Evolutionary conservation across 2,113 vertebrate species (phyloP).

Genomic region (Sardina pilchardus): DNA sequence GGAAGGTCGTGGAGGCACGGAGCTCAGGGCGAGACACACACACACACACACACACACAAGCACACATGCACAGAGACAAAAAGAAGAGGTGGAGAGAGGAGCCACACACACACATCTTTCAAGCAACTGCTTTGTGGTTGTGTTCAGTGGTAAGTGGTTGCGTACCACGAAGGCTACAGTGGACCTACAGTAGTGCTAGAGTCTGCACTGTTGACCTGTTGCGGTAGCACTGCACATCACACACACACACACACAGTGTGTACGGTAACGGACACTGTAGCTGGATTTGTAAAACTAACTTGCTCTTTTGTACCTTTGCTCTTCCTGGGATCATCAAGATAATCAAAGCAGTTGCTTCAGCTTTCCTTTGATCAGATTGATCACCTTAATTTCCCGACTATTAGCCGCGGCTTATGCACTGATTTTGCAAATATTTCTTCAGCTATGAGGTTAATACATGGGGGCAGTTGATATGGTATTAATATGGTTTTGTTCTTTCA

Average conservation of each 20-base stretch:
- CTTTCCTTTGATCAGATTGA: background rate
- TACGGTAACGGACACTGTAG: background rate
- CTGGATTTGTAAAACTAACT: background rate
- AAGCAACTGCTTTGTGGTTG: background rate
- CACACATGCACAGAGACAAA: background rate
- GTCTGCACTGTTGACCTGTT: background rate
- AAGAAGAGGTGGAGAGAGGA: background rate
- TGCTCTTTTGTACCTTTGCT: background rate
- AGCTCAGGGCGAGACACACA: background rate
- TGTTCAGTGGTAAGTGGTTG: background rate
- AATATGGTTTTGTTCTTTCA: too few relatives aligned
- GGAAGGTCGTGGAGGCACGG: background rate
- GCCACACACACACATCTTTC: too few relatives aligned
- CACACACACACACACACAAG: background rate
- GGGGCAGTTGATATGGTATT: too few relatives aligned
- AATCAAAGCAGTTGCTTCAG: background rate
- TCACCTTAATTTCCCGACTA: too few relatives aligned
- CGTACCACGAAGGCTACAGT: background rate
- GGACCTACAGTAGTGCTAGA: too few relatives aligned
- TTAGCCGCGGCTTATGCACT: too few relatives aligned
- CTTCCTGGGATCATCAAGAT: background rate
- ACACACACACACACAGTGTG: background rate
- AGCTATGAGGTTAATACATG: too few relatives aligned
- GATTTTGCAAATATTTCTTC: too few relatives aligned
- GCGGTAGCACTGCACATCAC: background rate